Conservation (phyloP, 2,113 vertebrate species). For the Dipodomys ordii region DNA sequence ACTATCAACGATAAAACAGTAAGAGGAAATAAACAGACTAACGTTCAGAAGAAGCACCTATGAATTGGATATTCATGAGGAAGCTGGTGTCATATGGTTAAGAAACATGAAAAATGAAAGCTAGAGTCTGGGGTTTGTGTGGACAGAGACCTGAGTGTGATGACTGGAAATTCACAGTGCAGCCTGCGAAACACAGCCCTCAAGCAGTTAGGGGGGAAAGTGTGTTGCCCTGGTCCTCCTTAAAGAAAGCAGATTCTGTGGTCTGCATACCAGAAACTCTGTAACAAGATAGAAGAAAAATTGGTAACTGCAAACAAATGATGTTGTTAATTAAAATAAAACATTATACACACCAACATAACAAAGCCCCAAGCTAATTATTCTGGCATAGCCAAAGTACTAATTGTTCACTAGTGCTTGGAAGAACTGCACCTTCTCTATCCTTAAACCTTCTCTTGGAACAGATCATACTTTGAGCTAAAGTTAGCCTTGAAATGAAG, state of each 20-base stretch:
- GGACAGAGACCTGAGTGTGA: neutral
- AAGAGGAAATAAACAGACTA: neutral
- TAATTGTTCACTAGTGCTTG: neutral
- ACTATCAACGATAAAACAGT: neutral
- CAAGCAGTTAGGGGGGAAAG: neutral
- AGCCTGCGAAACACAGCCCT: neutral
- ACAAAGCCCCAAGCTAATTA: neutral
- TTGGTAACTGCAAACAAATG: neutral
- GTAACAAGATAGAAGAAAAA: neutral
- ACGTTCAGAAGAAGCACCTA: neutral
- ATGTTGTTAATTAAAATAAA: neutral
- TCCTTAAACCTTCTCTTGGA: neutral
- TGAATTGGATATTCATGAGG: neutral
- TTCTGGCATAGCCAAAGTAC: neutral
- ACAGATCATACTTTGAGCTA: neutral
- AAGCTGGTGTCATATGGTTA: neutral
- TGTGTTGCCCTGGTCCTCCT: neutral
- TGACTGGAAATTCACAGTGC: neutral
- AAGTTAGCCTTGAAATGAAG: constrained; percentile 31
- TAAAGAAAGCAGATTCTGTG: neutral
- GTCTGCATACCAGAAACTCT: neutral
- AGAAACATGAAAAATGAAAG: neutral
- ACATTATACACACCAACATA: neutral
- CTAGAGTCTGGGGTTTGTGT: neutral
- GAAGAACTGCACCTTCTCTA: neutral